A percentile compares a stretch with the other conserved stretches of the same genome.
phyloP scores from a whole-genome alignment of 2,888 invertebrate genomes.

The Dromius quadrimaculatus region DNA sequence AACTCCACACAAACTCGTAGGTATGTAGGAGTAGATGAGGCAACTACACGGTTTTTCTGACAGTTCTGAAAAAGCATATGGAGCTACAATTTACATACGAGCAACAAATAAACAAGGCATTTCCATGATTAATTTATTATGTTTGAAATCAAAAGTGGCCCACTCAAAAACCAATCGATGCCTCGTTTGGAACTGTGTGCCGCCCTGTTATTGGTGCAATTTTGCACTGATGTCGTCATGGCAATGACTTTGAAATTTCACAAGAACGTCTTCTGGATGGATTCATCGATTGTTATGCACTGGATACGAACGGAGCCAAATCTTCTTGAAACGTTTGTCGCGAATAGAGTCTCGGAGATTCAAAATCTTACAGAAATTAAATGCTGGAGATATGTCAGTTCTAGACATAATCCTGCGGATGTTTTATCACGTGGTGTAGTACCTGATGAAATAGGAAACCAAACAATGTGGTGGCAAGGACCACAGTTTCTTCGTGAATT shows the following conservation, averaged over 20 bases:
- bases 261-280: constrained; percentile 48
- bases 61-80: constrained; percentile 23
- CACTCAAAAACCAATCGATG: constrained; percentile 54
- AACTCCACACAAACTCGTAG: not conserved
- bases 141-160: constrained; percentile 51
- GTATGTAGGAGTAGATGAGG: not conserved
- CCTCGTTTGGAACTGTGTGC: constrained; percentile 57
- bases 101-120: not conserved
- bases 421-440: too few relatives aligned
- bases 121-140: not conserved
- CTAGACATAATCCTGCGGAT: constrained; percentile 55
- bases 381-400: constrained; percentile 53
- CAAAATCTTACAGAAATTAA: constrained; percentile 34
- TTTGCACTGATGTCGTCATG: not conserved
- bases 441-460: constrained; percentile 53
- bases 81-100: constrained; percentile 5
- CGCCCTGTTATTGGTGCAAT: constrained; percentile 21
- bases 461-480: constrained; percentile 49
- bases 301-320: constrained; percentile 48
- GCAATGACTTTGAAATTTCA: not conserved
- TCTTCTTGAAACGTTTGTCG: constrained; percentile 53
- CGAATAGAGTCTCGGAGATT: constrained; percentile 53
- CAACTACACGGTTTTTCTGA: constrained; percentile 28
- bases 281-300: constrained; percentile 48
- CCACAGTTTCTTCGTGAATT: constrained; percentile 53